Conservation (phyloP, 92 coral and sea anemone species). For the Actinernus sp. region DNA sequence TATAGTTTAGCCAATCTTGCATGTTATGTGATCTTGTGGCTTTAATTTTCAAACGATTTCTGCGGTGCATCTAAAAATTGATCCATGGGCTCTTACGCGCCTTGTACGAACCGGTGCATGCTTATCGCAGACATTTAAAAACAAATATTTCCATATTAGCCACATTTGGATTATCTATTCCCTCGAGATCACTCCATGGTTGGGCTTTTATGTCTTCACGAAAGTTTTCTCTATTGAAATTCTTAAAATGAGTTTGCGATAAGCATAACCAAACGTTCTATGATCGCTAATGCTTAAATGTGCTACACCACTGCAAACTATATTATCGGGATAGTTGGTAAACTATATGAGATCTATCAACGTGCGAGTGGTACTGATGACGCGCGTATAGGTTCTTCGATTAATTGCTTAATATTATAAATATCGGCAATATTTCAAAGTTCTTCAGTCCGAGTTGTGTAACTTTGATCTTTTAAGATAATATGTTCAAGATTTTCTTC, state of each 20-base stretch:
- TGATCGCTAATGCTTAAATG: constrained; percentile 23
- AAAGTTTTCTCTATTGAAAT: constrained; percentile 26
- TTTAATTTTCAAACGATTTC: constrained; percentile 27
- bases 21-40: constrained; percentile 14
- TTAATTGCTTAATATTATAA: background rate
- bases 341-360: too few relatives aligned
- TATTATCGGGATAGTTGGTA: too few relatives aligned
- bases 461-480: too few relatives aligned
- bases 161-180: constrained; percentile 57
- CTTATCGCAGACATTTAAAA: constrained; percentile 12
- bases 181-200: constrained; percentile 18
- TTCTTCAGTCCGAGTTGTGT: too few relatives aligned
- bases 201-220: constrained; percentile 45
- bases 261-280: constrained; percentile 5
- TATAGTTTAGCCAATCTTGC: constrained; percentile 16
- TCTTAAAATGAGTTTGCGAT: constrained; percentile 18
- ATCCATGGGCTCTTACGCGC: constrained; percentile 36
- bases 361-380: too few relatives aligned
- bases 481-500: too few relatives aligned
- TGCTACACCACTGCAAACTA: constrained; percentile 8
- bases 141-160: constrained; percentile 36
- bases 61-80: constrained; percentile 32
- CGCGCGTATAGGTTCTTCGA: constrained; percentile 3
- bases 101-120: constrained; percentile 37
- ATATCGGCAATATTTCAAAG: background rate